Percentiles rank a stretch among this genome's conserved stretches.
These are phyloP conservation scores for Paramuricea clavata DNA, from an alignment of 92 coral and sea anemone species.

Conservation along the genomic window DNA sequence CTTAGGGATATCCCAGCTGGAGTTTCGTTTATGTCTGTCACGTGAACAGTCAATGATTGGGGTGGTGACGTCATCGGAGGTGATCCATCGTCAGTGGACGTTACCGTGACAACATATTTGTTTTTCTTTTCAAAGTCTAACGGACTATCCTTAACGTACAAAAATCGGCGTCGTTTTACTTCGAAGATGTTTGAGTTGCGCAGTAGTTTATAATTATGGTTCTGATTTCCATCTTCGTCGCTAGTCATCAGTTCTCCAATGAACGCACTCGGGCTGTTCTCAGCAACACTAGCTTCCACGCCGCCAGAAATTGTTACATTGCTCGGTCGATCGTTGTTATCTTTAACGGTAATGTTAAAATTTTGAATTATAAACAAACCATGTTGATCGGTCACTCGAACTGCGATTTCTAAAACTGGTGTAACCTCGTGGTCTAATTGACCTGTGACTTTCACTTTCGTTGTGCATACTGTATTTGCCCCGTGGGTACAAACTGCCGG, in stretches of 20 bases:
- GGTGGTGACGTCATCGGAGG: conserved; percentile 64
- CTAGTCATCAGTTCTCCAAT: conserved; percentile 79
- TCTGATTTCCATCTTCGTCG: conserved; percentile 84
- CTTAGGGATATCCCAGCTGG: conserved; percentile 80
- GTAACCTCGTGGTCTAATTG: conserved; percentile 78
- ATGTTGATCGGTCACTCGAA: conserved; percentile 82
- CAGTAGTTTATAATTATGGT: conserved; percentile 77
- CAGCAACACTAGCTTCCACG: conserved; percentile 75
- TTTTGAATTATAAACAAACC: conserved; percentile 79
- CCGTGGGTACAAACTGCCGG: conserved; percentile 50
- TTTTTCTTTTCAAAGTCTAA: conserved; percentile 78
- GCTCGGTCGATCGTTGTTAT: conserved; percentile 88
- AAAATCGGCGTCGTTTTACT: conserved; percentile 60
- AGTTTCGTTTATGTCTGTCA: conserved; percentile 85
- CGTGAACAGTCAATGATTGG: conserved; percentile 52
- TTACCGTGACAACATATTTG: conserved; percentile 64
- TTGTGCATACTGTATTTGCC: conserved; percentile 69
- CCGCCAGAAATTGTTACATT: conserved; percentile 86
- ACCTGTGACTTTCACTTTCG: conserved; percentile 75
- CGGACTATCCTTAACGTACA: conserved; percentile 66
- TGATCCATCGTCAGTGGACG: conserved; percentile 78
- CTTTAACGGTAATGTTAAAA: conserved; percentile 73
- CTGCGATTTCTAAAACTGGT: conserved; percentile 69
- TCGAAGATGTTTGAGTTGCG: conserved; percentile 73
- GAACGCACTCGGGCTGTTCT: conserved; percentile 76